Base-by-base conservation (phyloP, 2,113 vertebrate genomes). In the Hippopotamus amphibius region DNA sequence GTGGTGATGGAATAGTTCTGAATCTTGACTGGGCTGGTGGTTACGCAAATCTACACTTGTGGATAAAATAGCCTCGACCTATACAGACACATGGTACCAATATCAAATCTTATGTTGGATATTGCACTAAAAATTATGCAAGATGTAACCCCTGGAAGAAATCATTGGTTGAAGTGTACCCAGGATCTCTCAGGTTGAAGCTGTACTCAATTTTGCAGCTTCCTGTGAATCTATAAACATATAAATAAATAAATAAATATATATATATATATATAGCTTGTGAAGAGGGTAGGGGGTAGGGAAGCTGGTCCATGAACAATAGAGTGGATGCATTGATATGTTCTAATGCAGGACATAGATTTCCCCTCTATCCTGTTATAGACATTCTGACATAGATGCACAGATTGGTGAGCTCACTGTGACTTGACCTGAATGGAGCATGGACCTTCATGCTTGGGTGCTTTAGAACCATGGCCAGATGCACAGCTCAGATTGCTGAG, bases 221-320 rank as follows among this genome's bases (percentile, higher is more conserved):
- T 69, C 19, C 26, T 76, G 14, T 8, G 28, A 65, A 7, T 21
- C 37, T 69, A 11, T 26, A 55, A 53, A 77, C 53, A 69, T 90
- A 37, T 68, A 19, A 24, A 46, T 80, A 41, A 30, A 46, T 61
- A 87, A n/a, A 53, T 43, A 85, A 50, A 21, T 37, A 37, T 37
- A 37, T 37, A 37, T 37, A 37, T 37, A 37, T 37, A 37, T 37
- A 37, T 37, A 37, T 37, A 37, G 5, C 13, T 26, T 61, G 15
- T n/a, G 46, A 76, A 61, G 14, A 21, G 7, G 8, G 10, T 0
- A 0, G 14, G 33, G 7, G 8, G 10, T 0, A 0, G 6, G 16
- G 14, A 2, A 48, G 43, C 8, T 8, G 6, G 3, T 30, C 33
- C 1, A 0, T 81, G 21, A 55, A 5, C n/a, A 21, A 12, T 2